Evolutionary conservation across 2,113 vertebrate genomes (phyloP), one percentile per base, ranked within the genome.

Genomic region (Bolborhynchus lineola): DNA sequence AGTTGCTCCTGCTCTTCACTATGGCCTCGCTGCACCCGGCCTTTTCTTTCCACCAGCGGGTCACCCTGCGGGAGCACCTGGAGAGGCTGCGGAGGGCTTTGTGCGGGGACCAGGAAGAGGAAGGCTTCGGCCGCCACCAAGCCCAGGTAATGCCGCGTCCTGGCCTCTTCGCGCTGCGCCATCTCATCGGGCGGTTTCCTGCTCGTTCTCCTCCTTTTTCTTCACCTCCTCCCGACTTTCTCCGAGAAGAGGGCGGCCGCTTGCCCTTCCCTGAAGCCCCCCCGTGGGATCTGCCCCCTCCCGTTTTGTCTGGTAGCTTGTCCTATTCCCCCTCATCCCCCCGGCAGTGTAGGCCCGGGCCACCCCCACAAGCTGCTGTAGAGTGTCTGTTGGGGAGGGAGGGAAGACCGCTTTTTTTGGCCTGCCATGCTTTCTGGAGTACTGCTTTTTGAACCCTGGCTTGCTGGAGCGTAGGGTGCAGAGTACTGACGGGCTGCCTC

Each of bases 1-100:
- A 99, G 95, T 91, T 99, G 95, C 98, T 99, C 37, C 97, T 99
- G 97, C 99, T 99, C 19, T 99, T 99, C 90, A 99, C 99, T 88
- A 99, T 99, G 99, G 99, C 99, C 52, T 99, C 99, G 7, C 95
- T 99, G 44, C 99, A 99, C 97, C 99, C 99, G 53, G 99, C 99
- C 39, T 99, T 99, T 93, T 99, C 98, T 44, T 99, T 99, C 96
- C 99, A 99, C 97, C 99, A 99, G 96, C 98, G 99, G 85, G 99
- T 99, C 95, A 98, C 98, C 24, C 97, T 99, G 87, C 94, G 99
- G 59, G 98, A 97, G 65, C 98, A 99, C 86, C 97, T 99, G 50
- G 99, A 99, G 39, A 96, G 98, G 60, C 98, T 99, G 57, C 98
- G 99, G 95, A 90, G 97, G 4, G 95, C 98, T 53, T 57, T 98